A percentile compares a stretch with the other conserved stretches of the same genome.
phyloP scores from a whole-genome alignment of 2,888 invertebrate genomes.

The Cephus spinipes region DNA sequence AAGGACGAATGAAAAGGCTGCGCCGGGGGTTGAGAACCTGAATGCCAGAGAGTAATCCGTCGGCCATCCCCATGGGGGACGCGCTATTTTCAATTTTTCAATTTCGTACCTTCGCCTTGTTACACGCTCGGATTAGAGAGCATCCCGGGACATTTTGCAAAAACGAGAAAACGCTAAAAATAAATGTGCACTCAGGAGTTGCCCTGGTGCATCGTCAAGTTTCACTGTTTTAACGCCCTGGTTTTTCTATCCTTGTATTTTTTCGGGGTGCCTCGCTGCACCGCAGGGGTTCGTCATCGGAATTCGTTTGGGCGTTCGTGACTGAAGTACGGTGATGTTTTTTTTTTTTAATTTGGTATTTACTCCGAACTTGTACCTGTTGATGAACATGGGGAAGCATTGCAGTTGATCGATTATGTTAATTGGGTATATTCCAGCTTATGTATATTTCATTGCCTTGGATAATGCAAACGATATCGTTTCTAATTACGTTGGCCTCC shows the following conservation, averaged over 20 bases:
- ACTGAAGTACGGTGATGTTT: not conserved
- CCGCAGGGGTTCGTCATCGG: not conserved
- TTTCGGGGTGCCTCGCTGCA: not conserved
- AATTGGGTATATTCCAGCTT: not conserved
- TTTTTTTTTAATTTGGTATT: not conserved
- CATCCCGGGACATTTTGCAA: not conserved
- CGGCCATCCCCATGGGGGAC: slow-evolving; percentile 8
- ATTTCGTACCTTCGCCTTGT: slow-evolving; percentile 2
- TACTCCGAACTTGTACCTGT: not conserved
- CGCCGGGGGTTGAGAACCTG: slow-evolving; percentile 9
- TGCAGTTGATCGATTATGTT: not conserved
- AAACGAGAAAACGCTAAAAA: not conserved
- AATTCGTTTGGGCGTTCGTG: not conserved
- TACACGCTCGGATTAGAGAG: not conserved
- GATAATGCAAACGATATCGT: not conserved
- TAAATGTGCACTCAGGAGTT: not conserved
- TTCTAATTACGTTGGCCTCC: not conserved
- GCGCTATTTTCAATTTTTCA: slow-evolving; percentile 11
- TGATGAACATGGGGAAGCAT: not conserved
- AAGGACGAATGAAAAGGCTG: not conserved
- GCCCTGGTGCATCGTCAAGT: not conserved
- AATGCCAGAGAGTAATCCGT: slow-evolving; percentile 7
- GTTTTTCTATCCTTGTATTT: not conserved
- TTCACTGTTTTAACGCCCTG: not conserved
- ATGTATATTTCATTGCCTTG: not conserved